Evolutionary conservation across 2,113 vertebrate genomes (phyloP), one percentile per base, ranked within the genome.

Genomic region (Phyllopteryx taeniolatus): DNA sequence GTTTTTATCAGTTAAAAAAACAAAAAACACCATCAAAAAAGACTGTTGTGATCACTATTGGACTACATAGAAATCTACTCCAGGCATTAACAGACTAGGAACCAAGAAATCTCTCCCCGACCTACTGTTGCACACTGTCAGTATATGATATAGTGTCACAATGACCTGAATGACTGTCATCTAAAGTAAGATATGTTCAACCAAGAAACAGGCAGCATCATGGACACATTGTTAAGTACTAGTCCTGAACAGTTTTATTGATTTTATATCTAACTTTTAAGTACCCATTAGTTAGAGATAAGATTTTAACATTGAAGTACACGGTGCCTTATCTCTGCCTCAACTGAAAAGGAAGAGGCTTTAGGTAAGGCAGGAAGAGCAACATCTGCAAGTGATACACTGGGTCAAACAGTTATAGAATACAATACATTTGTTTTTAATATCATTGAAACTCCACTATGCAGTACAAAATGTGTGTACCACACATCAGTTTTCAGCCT

Each of bases 271-370:
- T 80, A 87, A 87, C 78, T 81, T 84, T 76, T 87, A 82, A 81
- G 80, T 82, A 74, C 77, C 88, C 83, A 42, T 57, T 82, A 88
- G 82, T 86, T 87, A 86, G 83, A 90, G 79, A 86, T 75, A 76
- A 76, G 13, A 19, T 83, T 86, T 87, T 91, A 84, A 91, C 88
- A 91, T 91, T 91, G 80, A 88, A 87, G 85, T 88, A 88, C 86
- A 91, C 76, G 70, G 74, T 75, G 83, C 84, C 85, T 87, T 74
- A 76, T 61, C 68, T 82, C 27, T 71, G 79, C 76, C 82, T 61
- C 73, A 78, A 79, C 81, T 83, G 83, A 81, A 80, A 80, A 81
- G 80, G 83, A 46, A 57, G 84, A 80, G 85, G 85, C 72, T 77
- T 78, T 77, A 73, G 71, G 84, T 87, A 87, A 90, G 86, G 87